phyloP scores from a whole-genome alignment of 2,888 invertebrate species.

The Stenodema calcarata region DNA sequence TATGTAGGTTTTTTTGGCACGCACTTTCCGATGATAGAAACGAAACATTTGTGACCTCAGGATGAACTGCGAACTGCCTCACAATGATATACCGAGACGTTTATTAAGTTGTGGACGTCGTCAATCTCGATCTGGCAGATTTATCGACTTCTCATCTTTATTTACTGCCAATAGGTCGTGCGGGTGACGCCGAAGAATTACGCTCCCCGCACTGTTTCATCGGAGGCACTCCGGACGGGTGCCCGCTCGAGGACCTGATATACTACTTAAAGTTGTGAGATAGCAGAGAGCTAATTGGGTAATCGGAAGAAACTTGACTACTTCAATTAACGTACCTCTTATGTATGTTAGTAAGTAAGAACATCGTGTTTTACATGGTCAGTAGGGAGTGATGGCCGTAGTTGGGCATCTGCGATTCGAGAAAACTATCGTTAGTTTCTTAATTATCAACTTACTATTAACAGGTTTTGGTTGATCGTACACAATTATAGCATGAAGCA shows the following conservation, averaged over 20 bases:
- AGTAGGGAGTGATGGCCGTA: too few species aligned
- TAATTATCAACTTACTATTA: too few species aligned
- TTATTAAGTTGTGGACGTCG: constrained; percentile 25
- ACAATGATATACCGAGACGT: constrained; percentile 25
- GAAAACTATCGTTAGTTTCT: too few species aligned
- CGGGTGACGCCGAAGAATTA: constrained; percentile 18
- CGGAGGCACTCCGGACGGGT: neutral
- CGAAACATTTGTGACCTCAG: neutral
- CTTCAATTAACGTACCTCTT: neutral
- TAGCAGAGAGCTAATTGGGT: neutral
- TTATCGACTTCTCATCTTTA: constrained; percentile 27
- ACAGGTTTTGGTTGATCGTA: too few species aligned
- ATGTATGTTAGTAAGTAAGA: neutral
- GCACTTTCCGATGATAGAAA: neutral
- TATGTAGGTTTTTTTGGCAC: too few species aligned
- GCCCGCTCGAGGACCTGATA: neutral
- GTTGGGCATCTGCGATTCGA: too few species aligned
- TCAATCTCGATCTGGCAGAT: constrained; percentile 29
- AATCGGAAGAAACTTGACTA: neutral
- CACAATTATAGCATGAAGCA: too few species aligned
- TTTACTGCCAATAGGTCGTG: constrained; percentile 16
- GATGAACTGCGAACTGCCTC: neutral
- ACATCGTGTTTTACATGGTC: too few species aligned
- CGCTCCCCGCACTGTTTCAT: neutral
- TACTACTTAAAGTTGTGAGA: neutral